Percentiles rank a stretch among this genome's conserved stretches.
These are phyloP conservation scores for Cantharis rustica DNA, from an alignment of 2,888 invertebrate species.

Conservation along the genomic window DNA sequence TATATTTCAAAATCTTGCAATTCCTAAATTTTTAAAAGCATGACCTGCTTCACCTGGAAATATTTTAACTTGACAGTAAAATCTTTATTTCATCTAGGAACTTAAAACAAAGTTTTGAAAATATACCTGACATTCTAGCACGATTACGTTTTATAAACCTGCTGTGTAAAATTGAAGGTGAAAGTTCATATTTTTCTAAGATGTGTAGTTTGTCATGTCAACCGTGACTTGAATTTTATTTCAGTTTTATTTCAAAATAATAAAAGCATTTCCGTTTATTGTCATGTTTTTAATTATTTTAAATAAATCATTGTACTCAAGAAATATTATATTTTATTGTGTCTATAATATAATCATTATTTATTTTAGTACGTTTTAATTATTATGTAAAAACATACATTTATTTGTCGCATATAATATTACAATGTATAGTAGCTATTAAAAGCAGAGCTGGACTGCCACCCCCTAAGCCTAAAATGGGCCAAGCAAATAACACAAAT, in stretches of 20 bases:
- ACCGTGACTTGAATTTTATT: neutral
- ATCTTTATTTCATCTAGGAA: neutral
- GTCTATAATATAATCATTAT: too few relatives aligned
- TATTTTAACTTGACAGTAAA: neutral
- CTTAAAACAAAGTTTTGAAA: neutral
- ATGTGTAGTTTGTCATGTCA: neutral
- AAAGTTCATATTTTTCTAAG: conserved; percentile 2
- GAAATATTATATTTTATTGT: too few relatives aligned
- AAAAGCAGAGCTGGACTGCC: neutral
- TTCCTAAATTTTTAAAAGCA: neutral
- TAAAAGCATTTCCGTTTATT: neutral
- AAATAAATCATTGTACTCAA: too few relatives aligned
- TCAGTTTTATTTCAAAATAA: neutral
- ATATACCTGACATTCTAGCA: neutral
- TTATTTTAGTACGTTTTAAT: neutral
- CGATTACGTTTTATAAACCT: neutral
- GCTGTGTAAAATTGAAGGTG: neutral
- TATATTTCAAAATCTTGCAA: neutral
- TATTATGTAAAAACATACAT: neutral
- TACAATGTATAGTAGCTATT: neutral
- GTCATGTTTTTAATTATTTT: too few relatives aligned
- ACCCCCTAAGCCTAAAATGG: neutral
- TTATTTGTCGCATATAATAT: neutral
- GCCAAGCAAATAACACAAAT: too few relatives aligned
- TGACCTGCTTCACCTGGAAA: neutral